Evolutionary conservation across 2,888 invertebrate genomes (phyloP).

Genomic region (Papilio elwesi): DNA sequence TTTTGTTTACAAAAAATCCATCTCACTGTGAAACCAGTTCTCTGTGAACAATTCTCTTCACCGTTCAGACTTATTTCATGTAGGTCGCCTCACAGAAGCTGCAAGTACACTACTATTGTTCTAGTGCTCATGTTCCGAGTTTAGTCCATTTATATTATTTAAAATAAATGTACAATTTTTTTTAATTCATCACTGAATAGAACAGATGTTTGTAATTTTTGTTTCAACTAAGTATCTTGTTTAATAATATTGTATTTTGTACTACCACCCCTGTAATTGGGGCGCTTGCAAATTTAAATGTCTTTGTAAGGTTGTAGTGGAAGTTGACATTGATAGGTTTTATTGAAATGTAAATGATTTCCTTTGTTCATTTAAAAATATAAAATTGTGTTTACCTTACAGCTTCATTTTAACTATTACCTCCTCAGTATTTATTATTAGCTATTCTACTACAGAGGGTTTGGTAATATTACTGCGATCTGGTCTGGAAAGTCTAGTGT

Average conservation of each 20-base stretch:
- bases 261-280: not conserved
- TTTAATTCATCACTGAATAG: no score
- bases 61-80: no score
- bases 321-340: not conserved
- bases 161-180: conserved; percentile 4
- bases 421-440: not conserved
- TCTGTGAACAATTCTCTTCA: conserved; percentile 5
- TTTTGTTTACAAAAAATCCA: no score
- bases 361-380: not conserved
- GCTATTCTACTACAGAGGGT: no score
- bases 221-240: not conserved
- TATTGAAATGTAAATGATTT: not conserved
- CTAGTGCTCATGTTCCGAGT: not conserved
- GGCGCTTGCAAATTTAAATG: not conserved
- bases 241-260: not conserved
- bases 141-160: not conserved
- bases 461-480: no score
- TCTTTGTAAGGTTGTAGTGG: not conserved
- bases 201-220: not conserved
- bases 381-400: not conserved
- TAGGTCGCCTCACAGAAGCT: not conserved
- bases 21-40: no score
- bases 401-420: not conserved
- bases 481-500: not conserved
- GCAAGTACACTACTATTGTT: conserved; percentile 36